These are phyloP conservation scores for Epistrophella euchroma DNA, from an alignment of 2,888 invertebrate species.

Conservation along the genomic window DNA sequence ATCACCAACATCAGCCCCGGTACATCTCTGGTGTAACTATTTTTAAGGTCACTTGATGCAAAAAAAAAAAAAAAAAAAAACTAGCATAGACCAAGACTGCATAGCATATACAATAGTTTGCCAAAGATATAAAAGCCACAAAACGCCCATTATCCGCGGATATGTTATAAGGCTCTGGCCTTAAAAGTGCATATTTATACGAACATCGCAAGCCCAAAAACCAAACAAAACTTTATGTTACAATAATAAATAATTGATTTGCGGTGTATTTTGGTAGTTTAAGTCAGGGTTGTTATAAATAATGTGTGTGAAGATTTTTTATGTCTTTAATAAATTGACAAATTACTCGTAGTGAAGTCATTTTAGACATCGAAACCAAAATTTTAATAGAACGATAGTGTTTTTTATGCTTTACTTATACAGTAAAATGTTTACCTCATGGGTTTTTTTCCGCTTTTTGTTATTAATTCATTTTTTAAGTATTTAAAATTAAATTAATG, in stretches of 20 bases:
- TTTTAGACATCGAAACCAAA: too few species aligned
- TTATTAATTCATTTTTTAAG: too few species aligned
- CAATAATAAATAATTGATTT: constrained; percentile 76
- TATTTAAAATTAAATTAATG: too few species aligned
- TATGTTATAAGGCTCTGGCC: constrained; percentile 59
- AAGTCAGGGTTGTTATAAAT: constrained; percentile 30
- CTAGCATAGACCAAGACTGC: constrained; percentile 30
- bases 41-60: constrained; percentile 70
- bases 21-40: constrained; percentile 56
- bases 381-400: too few species aligned
- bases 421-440: too few species aligned
- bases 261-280: constrained; percentile 59
- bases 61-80: constrained; percentile 42
- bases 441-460: too few species aligned
- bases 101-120: constrained; percentile 59
- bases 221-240: constrained; percentile 70
- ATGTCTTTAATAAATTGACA: not conserved
- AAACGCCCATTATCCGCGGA: constrained; percentile 73
- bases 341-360: too few species aligned
- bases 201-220: constrained; percentile 60
- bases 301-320: not conserved
- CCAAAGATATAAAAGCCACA: constrained; percentile 73
- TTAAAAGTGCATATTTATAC: constrained; percentile 23
- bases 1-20: constrained; percentile 30
- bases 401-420: too few species aligned